Percentiles rank a stretch among this genome's conserved stretches.
Evolutionary conservation across 2,888 invertebrate species (phyloP).

Genomic region (Corythucha ciliata): DNA sequence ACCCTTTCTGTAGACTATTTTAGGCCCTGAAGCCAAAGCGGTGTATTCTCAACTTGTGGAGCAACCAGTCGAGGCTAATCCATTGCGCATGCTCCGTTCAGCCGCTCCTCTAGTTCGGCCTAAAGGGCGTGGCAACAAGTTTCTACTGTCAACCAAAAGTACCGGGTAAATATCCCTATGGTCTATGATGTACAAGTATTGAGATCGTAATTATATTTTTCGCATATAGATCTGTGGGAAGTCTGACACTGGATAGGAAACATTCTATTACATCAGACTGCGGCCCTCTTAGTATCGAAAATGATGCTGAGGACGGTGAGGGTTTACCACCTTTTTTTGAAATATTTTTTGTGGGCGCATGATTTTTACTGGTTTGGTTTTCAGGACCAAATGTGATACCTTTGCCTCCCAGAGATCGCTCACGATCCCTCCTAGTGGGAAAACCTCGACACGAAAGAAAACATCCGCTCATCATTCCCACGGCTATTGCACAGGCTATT

Average conservation of each 20-base stretch:
- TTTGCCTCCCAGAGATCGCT: slow-evolving; percentile 65
- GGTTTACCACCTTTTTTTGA: not conserved
- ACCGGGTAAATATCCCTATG: slow-evolving; percentile 22
- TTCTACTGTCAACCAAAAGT: slow-evolving; percentile 34
- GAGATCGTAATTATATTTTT: no score
- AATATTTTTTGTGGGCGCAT: not conserved
- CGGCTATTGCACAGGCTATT: slow-evolving; percentile 23
- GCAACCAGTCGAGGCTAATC: slow-evolving; percentile 51
- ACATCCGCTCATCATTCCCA: slow-evolving; percentile 68
- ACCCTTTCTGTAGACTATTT: slow-evolving; percentile 18
- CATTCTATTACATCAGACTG: slow-evolving; percentile 21
- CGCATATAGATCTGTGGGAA: slow-evolving; percentile 24
- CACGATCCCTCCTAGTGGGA: slow-evolving; percentile 48
- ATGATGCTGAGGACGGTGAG: slow-evolving; percentile 25
- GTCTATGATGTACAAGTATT: no score
- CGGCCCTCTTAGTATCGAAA: slow-evolving; percentile 27
- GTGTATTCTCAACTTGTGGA: slow-evolving; percentile 91
- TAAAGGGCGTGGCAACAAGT: slow-evolving; percentile 46
- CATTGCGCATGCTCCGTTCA: slow-evolving; percentile 55
- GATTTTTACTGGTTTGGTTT: not conserved
- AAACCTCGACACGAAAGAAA: slow-evolving; percentile 68
- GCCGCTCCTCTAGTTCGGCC: slow-evolving; percentile 48
- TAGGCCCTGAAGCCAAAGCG: slow-evolving; percentile 65
- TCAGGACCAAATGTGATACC: slow-evolving; percentile 48
- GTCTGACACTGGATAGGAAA: slow-evolving; percentile 26